These are phyloP conservation scores for Gandaritis pyraliata DNA, from an alignment of 2,888 invertebrate species.

Conservation along the genomic window DNA sequence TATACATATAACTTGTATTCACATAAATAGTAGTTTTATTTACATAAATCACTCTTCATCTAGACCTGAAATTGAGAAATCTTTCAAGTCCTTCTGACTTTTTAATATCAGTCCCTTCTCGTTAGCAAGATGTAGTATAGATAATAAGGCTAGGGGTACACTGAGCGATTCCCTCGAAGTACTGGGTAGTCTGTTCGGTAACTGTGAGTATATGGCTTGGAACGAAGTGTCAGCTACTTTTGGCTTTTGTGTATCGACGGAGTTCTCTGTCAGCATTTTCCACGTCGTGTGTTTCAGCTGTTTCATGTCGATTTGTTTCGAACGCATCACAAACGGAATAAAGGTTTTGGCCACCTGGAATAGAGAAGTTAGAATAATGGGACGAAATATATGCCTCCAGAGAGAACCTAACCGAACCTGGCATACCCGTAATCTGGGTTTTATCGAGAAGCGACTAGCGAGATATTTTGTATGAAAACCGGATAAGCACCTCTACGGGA, in stretches of 20 bases:
- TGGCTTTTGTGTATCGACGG: conserved; percentile 62
- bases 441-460: too few species aligned
- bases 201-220: conserved; percentile 79
- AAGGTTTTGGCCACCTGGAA: conserved; percentile 88
- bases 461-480: too few species aligned
- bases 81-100: conserved; percentile 77
- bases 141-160: conserved; percentile 90
- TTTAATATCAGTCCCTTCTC: conserved; percentile 87
- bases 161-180: conserved; percentile 90
- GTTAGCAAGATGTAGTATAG: conserved; percentile 93
- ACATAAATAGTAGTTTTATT: conserved; percentile 6
- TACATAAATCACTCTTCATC: conserved; percentile 40
- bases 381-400: too few species aligned
- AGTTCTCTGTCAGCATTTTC: conserved; percentile 82
- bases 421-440: too few species aligned
- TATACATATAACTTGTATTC: not conserved
- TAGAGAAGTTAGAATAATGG: not conserved
- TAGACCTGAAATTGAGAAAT: conserved; percentile 79
- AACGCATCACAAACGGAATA: conserved; percentile 91
- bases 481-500: too few species aligned
- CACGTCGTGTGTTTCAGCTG: conserved; percentile 91
- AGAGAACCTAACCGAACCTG: too few species aligned
- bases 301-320: conserved; percentile 95
- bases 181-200: conserved; percentile 84
- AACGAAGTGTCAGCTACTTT: conserved; percentile 80